These are phyloP conservation scores for Lepisosteus osseus DNA, from an alignment of 2,113 vertebrate species.

Conservation along the genomic window DNA sequence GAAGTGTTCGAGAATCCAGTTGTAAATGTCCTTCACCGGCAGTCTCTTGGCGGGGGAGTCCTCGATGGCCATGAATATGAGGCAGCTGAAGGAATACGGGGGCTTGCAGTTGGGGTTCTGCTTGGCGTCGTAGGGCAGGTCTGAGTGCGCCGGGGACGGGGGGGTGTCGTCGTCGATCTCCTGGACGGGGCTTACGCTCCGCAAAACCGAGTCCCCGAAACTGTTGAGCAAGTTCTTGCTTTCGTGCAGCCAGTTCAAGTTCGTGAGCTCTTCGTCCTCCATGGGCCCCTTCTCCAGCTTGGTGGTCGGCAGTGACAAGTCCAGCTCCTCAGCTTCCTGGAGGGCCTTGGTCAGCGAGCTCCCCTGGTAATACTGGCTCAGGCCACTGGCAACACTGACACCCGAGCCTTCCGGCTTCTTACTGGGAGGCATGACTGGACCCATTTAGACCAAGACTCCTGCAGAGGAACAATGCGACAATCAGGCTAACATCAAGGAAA, in stretches of 20 bases:
- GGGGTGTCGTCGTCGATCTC: slow-evolving; percentile 82
- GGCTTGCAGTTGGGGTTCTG: slow-evolving; percentile 94
- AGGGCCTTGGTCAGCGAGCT: slow-evolving; percentile 72
- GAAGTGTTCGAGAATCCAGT: slow-evolving; percentile 98
- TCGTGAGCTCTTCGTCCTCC: slow-evolving; percentile 94
- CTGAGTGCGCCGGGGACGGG: slow-evolving; percentile 82
- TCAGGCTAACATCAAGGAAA: slow-evolving; percentile 36
- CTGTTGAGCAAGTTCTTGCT: slow-evolving; percentile 96
- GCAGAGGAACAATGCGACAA: slow-evolving; percentile 25
- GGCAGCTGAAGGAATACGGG: slow-evolving; percentile 97
- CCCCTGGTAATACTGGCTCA: slow-evolving; percentile 76
- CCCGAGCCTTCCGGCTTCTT: slow-evolving; percentile 87
- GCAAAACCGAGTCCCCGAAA: slow-evolving; percentile 89
- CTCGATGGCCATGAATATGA: slow-evolving; percentile 99
- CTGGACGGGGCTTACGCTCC: slow-evolving; percentile 91
- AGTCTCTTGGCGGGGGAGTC: slow-evolving; percentile 92
- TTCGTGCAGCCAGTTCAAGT: slow-evolving; percentile 96
- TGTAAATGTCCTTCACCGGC: slow-evolving; percentile 97
- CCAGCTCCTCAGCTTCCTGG: slow-evolving; percentile 79
- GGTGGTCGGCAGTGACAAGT: slow-evolving; percentile 74
- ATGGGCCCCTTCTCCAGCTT: slow-evolving; percentile 75
- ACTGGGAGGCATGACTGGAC: slow-evolving; percentile 92
- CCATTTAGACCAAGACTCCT: slow-evolving; percentile 84
- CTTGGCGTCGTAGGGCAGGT: slow-evolving; percentile 83
- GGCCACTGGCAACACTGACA: slow-evolving; percentile 77